Evolutionary conservation across 2,797 vertebrate genomes (phyloP), one percentile per base, ranked within the genome.

Genomic region (Hippocampus kuda): DNA sequence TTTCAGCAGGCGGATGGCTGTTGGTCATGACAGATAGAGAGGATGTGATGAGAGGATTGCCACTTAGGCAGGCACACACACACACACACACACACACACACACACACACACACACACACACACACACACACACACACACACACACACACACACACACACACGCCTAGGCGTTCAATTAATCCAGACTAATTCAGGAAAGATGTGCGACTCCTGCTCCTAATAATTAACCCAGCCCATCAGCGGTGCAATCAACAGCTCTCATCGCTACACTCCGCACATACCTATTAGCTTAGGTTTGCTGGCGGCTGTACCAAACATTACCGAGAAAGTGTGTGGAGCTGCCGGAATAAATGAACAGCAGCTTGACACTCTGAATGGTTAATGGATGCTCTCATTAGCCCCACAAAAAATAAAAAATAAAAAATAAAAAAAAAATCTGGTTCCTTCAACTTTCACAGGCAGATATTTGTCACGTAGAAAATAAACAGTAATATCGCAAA

Each of bases 81-180:
- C 81, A 84, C 76, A 64, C 76, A 78, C 80, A 76, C 77, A 69
- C 72, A 83, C 78, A 65, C 76, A 75, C 79, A 77, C 5, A 27
- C 81, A 83, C 78, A 77, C 13, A 15, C 80, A 83, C 76, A 62
- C 76, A 77, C 80, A 76, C 77, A 69, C 72, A 83, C 78, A 65
- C 77, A 76, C 80, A 77, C 4, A 26, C 81, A 83, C 78, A 65
- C 77, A 77, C 80, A 77, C 12, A 13, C 81, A 84, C 76, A 64
- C 76, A 78, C 80, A 76, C 77, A 69, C 71, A 83, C 78, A 65
- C n/a, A n/a, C n/a, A n/a, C 77, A 76, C 80, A 77, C 5, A 27
- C 81, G 81, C 78, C 74, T 75, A 75, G 77, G 86, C 73, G 78
- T 85, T 87, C 84, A 88, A 88, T 89, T 89, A 89, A 85, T 85